These are phyloP conservation scores for Vireo altiloquus DNA, from an alignment of 2,113 vertebrate species.

Conservation along the genomic window DNA sequence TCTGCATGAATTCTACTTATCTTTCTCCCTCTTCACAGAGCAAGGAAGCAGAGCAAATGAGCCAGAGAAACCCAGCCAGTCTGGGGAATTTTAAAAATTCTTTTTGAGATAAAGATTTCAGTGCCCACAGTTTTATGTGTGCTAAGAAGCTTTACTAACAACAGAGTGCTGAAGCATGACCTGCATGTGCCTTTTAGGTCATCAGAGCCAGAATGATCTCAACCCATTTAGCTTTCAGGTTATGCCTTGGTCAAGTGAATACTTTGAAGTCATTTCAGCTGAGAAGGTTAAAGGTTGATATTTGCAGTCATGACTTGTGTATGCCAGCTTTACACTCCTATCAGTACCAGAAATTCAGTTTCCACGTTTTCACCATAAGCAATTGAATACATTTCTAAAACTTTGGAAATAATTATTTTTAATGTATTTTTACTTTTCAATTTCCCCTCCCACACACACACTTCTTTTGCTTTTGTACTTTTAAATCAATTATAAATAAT, in stretches of 20 bases:
- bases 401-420: not conserved
- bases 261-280: slow-evolving; percentile 30
- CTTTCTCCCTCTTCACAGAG: not conserved
- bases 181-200: not conserved
- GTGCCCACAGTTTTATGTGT: not conserved
- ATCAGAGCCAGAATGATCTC: slow-evolving; percentile 7
- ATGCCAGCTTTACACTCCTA: not conserved
- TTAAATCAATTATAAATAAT: not conserved
- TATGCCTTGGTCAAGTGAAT: slow-evolving; percentile 4
- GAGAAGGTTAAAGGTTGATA: slow-evolving; percentile 42
- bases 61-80: slow-evolving; percentile 4
- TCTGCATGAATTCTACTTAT: slow-evolving; percentile 34
- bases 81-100: slow-evolving; percentile 25
- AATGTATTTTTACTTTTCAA: not conserved
- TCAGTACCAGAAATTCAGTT: not conserved
- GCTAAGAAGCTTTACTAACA: slow-evolving; percentile 27
- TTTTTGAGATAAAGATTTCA: slow-evolving; percentile 37
- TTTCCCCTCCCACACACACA: not conserved
- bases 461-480: not conserved
- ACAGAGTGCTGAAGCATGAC: slow-evolving; percentile 19
- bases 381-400: not conserved
- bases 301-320: slow-evolving; percentile 4
- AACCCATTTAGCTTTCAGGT: slow-evolving; percentile 36
- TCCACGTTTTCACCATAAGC: not conserved
- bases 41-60: slow-evolving; percentile 14